Evolutionary conservation across 2,113 vertebrate genomes (phyloP).

Genomic region (Aspidoscelis tigris): DNA sequence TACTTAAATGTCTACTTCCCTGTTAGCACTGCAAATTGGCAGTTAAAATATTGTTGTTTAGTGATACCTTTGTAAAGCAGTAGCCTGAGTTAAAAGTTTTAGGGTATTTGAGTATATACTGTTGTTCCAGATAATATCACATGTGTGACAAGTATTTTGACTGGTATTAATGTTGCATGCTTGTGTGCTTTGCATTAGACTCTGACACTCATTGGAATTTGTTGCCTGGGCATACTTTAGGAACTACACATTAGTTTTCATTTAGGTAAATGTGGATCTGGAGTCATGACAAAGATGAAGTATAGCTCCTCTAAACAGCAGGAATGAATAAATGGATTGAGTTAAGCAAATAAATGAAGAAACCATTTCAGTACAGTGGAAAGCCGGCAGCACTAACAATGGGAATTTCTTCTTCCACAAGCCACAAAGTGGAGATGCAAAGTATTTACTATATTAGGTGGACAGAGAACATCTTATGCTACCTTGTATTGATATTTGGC

Average conservation of each 20-base stretch:
- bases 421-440: constrained; percentile 19
- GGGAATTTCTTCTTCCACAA: constrained; percentile 24
- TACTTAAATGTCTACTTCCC: background rate
- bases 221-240: constrained; percentile 38
- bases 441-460: background rate
- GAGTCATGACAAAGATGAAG: constrained; percentile 59
- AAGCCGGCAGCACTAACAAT: constrained; percentile 29
- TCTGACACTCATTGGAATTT: constrained; percentile 51
- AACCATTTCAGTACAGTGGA: constrained; percentile 27
- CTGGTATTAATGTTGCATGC: background rate
- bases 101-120: background rate
- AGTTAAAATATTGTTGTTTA: background rate
- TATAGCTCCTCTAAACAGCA: constrained; percentile 48
- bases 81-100: background rate
- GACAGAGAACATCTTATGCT: background rate
- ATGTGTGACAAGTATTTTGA: background rate
- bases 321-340: constrained; percentile 56
- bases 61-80: background rate
- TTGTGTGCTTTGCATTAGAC: constrained; percentile 45
- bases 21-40: background rate
- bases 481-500: background rate
- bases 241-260: constrained; percentile 61
- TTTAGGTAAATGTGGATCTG: constrained; percentile 54
- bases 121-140: background rate
- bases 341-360: constrained; percentile 56